Percentiles rank a stretch among this genome's conserved stretches.
phyloP scores from a whole-genome alignment of 2,797 vertebrate species.

The Peromyscus eremicus region DNA sequence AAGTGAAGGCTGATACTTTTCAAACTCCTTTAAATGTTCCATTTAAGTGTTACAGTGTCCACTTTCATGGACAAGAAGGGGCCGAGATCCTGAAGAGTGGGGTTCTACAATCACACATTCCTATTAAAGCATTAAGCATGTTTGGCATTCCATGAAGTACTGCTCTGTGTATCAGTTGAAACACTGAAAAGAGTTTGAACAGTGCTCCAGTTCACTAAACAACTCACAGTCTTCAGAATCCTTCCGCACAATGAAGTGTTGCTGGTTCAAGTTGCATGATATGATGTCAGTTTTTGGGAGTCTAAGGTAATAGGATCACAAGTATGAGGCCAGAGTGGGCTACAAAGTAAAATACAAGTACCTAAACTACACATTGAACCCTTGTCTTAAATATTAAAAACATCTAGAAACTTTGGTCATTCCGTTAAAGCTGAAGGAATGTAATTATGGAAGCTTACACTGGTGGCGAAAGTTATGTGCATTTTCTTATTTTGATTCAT shows the following conservation, averaged over 20 bases:
- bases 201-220: neutral
- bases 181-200: neutral
- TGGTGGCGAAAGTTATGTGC: neutral
- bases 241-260: neutral
- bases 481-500: constrained; percentile 14
- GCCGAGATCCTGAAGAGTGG: neutral
- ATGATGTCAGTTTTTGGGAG: neutral
- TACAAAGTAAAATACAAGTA: neutral
- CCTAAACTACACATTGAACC: neutral
- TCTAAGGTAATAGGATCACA: neutral
- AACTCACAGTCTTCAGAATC: neutral
- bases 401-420: neutral
- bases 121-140: neutral
- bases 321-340: neutral
- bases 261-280: too few relatives aligned
- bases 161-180: neutral
- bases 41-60: neutral
- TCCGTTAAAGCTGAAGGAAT: neutral
- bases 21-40: neutral
- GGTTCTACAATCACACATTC: neutral
- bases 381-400: neutral
- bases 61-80: neutral
- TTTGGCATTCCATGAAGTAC: neutral
- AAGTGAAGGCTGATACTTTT: neutral
- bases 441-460: neutral